Percentiles rank a stretch among this genome's conserved stretches.
These are phyloP conservation scores for Deilephila elpenor DNA, from an alignment of 2,888 invertebrate genomes.

Conservation along the genomic window DNA sequence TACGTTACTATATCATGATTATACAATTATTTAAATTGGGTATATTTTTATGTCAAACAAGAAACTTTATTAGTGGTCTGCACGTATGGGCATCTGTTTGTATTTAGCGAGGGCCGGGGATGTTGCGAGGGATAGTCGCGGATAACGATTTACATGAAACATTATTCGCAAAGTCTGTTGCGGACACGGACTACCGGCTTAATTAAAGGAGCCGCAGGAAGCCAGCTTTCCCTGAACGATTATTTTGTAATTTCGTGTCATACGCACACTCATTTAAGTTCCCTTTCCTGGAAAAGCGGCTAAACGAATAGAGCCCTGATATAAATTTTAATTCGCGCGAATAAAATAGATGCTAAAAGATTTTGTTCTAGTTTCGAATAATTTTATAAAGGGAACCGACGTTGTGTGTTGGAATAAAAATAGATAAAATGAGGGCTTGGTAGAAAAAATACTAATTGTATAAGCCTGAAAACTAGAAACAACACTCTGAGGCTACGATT, in stretches of 20 bases:
- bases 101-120: neutral
- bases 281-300: neutral
- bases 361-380: neutral
- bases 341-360: neutral
- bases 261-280: slow-evolving; percentile 17
- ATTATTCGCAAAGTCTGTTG: slow-evolving; percentile 47
- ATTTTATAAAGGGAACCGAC: no score
- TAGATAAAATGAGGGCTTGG: no score
- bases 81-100: neutral
- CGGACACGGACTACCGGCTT: slow-evolving; percentile 42
- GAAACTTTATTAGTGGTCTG: neutral
- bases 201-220: slow-evolving; percentile 48
- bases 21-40: neutral
- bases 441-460: no score
- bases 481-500: no score
- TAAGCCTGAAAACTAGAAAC: no score
- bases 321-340: neutral
- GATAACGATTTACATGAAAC: slow-evolving; percentile 46
- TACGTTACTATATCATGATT: neutral
- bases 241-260: slow-evolving; percentile 49
- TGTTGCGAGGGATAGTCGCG: neutral
- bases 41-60: neutral
- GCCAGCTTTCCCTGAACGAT: slow-evolving; percentile 46
- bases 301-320: neutral
- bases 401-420: no score